Base-by-base conservation (phyloP, 2,113 vertebrate species). In the Chloebia gouldiae region DNA sequence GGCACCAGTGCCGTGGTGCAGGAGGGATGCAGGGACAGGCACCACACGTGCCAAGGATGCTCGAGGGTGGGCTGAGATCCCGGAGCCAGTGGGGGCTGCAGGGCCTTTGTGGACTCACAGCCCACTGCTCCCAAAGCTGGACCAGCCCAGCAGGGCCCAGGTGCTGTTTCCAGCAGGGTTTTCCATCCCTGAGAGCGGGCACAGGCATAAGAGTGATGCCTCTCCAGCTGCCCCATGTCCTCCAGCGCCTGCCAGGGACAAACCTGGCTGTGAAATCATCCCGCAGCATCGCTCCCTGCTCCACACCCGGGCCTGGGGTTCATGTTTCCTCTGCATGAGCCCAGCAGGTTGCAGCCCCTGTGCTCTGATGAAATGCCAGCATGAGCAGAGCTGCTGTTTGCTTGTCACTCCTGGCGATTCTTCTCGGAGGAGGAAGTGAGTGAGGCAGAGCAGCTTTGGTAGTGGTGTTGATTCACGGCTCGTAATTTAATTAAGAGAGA, bases 401-500 rank as follows among this genome's bases (percentile, higher is more conserved):
- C 27, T 10, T 3, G 20, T 19, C 18, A 10, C n/a, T 70, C 56
- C 3, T 1, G 2, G 49, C 0, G 0, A 23, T 77, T 39, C 61
- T 33, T 60, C 39, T 56, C 2, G 6, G 35, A 39, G 33, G 44
- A 75, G 59, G 39, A 57, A 86, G 42, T 0, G 20, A 92, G 44
- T 0, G 18, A 83, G 68, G 82, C 76, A 59, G 66, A 86, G 45
- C 68, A 75, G 88, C 73, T 81, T 75, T 14, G 70, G 20, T 4
- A 4, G 59, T 10, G 70, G 31, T 65, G 88, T 77, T 77, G 95
- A 88, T 95, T 70, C 82, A 49, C 22, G 0, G 87, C 70, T 85
- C 4, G 7, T 82, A 78, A 94, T 80, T 95, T 76, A 96, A 90
- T 96, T 93, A 86, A 73, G 92, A 66, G 42, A 80, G 76, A 83